Evolutionary conservation across 2,113 vertebrate genomes (phyloP).

Genomic region (Myiozetetes cayanensis): DNA sequence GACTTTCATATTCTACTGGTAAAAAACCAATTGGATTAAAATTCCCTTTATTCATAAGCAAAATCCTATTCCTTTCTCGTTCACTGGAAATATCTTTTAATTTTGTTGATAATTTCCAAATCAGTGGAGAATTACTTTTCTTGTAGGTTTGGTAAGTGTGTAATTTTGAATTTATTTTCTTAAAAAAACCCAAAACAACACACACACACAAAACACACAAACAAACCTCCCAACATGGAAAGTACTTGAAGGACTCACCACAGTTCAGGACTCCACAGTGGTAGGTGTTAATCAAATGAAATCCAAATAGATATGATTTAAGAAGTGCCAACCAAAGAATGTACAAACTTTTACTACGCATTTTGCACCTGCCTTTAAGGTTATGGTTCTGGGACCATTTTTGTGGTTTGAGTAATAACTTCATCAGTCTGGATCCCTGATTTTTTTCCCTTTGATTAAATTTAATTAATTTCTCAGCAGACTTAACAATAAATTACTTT

Average conservation of each 20-base stretch:
- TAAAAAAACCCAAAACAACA: neutral
- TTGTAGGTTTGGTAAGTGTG: neutral
- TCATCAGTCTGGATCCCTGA: neutral
- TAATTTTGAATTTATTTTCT: neutral
- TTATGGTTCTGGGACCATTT: neutral
- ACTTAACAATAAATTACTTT: neutral
- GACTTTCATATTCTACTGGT: neutral
- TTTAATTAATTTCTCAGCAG: neutral
- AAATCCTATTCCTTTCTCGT: neutral
- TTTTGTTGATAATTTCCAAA: neutral
- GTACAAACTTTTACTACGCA: neutral
- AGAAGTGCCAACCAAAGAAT: neutral
- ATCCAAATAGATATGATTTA: neutral
- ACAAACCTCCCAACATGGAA: neutral
- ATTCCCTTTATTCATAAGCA: neutral
- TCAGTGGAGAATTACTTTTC: neutral
- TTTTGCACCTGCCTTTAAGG: neutral
- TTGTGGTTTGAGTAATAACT: neutral
- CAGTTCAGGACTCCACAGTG: neutral
- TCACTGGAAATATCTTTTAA: neutral
- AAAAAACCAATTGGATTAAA: neutral
- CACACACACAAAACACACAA: too few species aligned
- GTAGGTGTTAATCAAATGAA: neutral
- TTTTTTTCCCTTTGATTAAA: neutral
- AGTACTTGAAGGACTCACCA: neutral